A percentile compares a stretch with the other conserved stretches of the same genome.
phyloP scores from a whole-genome alignment of 2,888 invertebrate species.

The Agrilus cyanescens region DNA sequence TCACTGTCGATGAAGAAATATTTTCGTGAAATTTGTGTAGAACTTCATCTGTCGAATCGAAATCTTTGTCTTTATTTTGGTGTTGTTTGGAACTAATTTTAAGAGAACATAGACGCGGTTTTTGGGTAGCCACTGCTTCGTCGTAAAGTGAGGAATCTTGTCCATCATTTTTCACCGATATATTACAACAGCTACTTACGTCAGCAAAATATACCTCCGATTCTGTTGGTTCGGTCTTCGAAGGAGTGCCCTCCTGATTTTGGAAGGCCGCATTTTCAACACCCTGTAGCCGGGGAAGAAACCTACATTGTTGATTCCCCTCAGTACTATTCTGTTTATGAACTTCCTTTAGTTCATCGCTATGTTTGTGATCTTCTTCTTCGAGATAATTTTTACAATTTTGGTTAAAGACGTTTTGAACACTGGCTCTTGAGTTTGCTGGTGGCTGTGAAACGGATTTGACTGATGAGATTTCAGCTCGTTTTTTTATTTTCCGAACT shows the following conservation, averaged over 20 bases:
- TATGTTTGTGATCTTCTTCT: slow-evolving; percentile 22
- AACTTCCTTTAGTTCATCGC: slow-evolving; percentile 24
- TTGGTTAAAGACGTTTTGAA: slow-evolving; percentile 35
- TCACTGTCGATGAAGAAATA: slow-evolving; percentile 23
- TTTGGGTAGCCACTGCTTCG: slow-evolving; percentile 38
- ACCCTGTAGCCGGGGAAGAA: slow-evolving; percentile 47
- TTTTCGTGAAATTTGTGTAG: slow-evolving; percentile 28
- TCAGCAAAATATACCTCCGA: slow-evolving; percentile 80
- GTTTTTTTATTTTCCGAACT: slow-evolving; percentile 43
- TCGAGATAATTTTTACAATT: slow-evolving; percentile 19
- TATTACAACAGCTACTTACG: slow-evolving; percentile 73
- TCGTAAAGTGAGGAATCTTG: slow-evolving; percentile 47
- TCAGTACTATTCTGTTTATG: slow-evolving; percentile 20
- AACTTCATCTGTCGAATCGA: slow-evolving; percentile 19
- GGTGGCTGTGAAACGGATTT: slow-evolving; percentile 30
- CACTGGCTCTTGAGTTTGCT: slow-evolving; percentile 30
- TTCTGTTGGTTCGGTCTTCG: slow-evolving; percentile 52
- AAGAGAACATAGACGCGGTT: slow-evolving; percentile 30
- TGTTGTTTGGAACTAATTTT: slow-evolving; percentile 32
- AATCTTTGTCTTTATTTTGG: slow-evolving; percentile 19
- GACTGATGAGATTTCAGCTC: slow-evolving; percentile 36
- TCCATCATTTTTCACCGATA: slow-evolving; percentile 47
- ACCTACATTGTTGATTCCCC: slow-evolving; percentile 26
- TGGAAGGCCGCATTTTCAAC: slow-evolving; percentile 70
- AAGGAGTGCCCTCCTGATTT: slow-evolving; percentile 49